These are phyloP conservation scores for Cyrtonyx montezumae DNA, from an alignment of 2,113 vertebrate genomes.

Conservation along the genomic window DNA sequence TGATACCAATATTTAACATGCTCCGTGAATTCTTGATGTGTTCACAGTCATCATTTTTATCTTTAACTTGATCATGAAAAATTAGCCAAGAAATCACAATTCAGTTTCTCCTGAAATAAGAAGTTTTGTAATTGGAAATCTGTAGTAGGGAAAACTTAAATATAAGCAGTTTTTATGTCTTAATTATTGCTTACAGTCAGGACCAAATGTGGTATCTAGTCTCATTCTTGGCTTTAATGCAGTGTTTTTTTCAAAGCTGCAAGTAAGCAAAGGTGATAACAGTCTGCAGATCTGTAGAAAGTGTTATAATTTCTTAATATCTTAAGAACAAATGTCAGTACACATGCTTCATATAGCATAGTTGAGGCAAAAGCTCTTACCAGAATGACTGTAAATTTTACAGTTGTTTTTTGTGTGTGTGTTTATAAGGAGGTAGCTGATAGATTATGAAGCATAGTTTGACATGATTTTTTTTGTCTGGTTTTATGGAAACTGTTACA, in stretches of 20 bases:
- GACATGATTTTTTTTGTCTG: constrained; percentile 33
- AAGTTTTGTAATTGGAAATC: neutral
- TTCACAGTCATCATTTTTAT: neutral
- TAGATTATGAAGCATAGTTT: constrained; percentile 17
- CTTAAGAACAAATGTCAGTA: neutral
- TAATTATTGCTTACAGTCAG: neutral
- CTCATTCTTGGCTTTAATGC: neutral
- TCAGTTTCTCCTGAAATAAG: neutral
- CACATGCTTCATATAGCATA: neutral
- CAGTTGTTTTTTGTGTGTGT: constrained; percentile 37
- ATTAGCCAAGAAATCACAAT: neutral
- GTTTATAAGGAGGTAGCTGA: constrained; percentile 52
- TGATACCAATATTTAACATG: neutral
- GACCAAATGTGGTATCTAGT: neutral
- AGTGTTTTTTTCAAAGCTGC: constrained; percentile 12
- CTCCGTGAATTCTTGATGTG: neutral
- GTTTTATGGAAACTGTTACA: constrained; percentile 47
- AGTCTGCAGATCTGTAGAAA: constrained; percentile 25
- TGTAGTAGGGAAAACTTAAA: constrained; percentile 2
- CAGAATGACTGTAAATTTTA: constrained; percentile 39
- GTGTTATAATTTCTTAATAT: neutral
- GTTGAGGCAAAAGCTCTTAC: neutral
- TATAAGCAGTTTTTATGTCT: neutral
- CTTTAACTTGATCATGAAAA: neutral
- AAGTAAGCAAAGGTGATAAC: neutral